These are phyloP conservation scores for Ataeniobius toweri DNA, from an alignment of 2,797 vertebrate species.

Conservation along the genomic window DNA sequence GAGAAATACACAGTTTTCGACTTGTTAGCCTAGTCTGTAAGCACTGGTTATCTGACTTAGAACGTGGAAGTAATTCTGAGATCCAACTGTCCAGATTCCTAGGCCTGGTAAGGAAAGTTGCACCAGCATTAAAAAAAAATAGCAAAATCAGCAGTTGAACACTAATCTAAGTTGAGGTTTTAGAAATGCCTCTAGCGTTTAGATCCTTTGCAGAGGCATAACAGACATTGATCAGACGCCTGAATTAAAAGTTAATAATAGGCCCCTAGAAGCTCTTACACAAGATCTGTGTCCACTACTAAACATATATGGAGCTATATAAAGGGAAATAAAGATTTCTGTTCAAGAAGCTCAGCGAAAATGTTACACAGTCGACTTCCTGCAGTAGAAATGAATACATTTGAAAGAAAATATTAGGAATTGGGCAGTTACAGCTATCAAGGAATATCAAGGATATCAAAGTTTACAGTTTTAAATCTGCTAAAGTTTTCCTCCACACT, in stretches of 20 bases:
- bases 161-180: too few species aligned
- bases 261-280: slow-evolving; percentile 67
- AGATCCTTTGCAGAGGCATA: slow-evolving; percentile 71
- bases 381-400: background rate
- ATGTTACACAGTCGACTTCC: background rate
- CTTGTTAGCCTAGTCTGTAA: too few species aligned
- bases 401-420: background rate
- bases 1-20: too few species aligned
- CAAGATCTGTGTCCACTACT: slow-evolving; percentile 43
- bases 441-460: background rate
- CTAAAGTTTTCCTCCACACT: background rate
- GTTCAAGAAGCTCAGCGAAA: background rate
- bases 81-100: too few species aligned
- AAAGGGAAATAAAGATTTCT: background rate
- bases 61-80: too few species aligned
- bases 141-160: too few species aligned
- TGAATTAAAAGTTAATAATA: slow-evolving; percentile 91
- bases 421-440: background rate
- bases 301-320: slow-evolving; percentile 41
- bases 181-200: slow-evolving; percentile 28
- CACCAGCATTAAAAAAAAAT: too few species aligned
- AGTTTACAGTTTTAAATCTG: background rate
- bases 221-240: slow-evolving; percentile 87
- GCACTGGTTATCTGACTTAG: too few species aligned
- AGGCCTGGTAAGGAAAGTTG: too few species aligned